Evolutionary conservation across 2,797 vertebrate species (phyloP).

Genomic region (Steatocranus sp.): DNA sequence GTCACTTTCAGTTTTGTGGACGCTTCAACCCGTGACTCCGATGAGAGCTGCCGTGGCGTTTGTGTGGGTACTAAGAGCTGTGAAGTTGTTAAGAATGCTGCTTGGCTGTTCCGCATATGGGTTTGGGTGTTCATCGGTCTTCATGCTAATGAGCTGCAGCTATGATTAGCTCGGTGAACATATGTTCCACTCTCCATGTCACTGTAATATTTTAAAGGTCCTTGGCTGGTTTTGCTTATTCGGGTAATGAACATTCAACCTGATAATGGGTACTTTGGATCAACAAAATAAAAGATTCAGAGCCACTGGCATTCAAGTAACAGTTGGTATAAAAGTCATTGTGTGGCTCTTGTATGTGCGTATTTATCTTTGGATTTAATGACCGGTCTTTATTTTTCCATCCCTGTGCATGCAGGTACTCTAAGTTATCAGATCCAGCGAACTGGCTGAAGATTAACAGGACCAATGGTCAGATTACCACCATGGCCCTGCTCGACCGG

Average conservation of each 20-base stretch:
- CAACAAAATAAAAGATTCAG: constrained; percentile 27
- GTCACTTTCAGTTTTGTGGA: constrained; percentile 14
- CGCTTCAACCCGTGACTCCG: not conserved
- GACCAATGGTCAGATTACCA: constrained; percentile 95
- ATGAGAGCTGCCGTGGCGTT: not conserved
- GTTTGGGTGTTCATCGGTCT: constrained; percentile 24
- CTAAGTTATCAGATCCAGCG: constrained; percentile 93
- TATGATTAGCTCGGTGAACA: constrained; percentile 40
- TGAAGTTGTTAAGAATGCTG: constrained; percentile 7
- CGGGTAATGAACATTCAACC: constrained; percentile 44
- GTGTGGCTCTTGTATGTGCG: not conserved
- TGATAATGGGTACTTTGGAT: constrained; percentile 35
- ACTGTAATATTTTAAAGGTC: constrained; percentile 34
- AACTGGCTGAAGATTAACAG: constrained; percentile 96
- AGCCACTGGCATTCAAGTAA: constrained; percentile 64
- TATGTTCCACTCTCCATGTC: constrained; percentile 43
- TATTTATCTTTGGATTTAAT: not conserved
- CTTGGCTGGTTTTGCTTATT: constrained; percentile 33
- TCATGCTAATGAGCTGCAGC: constrained; percentile 49
- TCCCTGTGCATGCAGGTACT: constrained; percentile 79
- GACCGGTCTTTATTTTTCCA: not conserved
- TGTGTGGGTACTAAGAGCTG: constrained; percentile 29
- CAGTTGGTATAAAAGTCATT: not conserved
- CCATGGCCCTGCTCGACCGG: constrained; percentile 89
- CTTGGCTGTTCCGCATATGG: constrained; percentile 10